phyloP scores from a whole-genome alignment of 2,888 invertebrate genomes.

The Lasioglossum leucozonium region DNA sequence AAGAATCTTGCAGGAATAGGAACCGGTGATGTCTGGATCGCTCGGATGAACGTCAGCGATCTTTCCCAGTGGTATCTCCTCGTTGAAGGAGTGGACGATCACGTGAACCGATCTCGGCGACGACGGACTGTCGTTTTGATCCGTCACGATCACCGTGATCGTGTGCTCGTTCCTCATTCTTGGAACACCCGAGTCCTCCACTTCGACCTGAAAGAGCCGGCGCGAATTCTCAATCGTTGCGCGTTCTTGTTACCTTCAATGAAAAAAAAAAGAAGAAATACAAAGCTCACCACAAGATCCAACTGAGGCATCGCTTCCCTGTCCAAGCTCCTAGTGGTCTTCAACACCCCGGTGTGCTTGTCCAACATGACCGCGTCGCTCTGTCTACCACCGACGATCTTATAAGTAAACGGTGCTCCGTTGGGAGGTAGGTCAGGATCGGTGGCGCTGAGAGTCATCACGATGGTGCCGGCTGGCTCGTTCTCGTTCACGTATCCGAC shows the following conservation, averaged over 20 bases:
- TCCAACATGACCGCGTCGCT: constrained; percentile 91
- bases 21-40: constrained; percentile 95
- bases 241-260: not conserved
- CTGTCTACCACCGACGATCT: constrained; percentile 91
- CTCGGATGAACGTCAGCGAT: constrained; percentile 97
- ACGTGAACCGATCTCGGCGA: constrained; percentile 93
- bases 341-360: constrained; percentile 91
- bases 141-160: constrained; percentile 91
- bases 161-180: constrained; percentile 93
- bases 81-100: constrained; percentile 91
- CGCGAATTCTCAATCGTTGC: not conserved
- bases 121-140: constrained; percentile 96
- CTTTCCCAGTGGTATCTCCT: constrained; percentile 91
- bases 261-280: too few relatives aligned
- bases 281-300: constrained; percentile 86
- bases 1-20: constrained; percentile 94
- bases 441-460: constrained; percentile 93
- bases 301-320: constrained; percentile 92
- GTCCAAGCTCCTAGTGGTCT: constrained; percentile 92
- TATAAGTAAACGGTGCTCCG: constrained; percentile 95
- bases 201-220: constrained; percentile 87
- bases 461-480: constrained; percentile 92
- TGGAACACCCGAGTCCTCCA: constrained; percentile 95
- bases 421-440: constrained; percentile 96
- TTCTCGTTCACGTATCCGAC: constrained; percentile 94